phyloP scores from a whole-genome alignment of 2,113 vertebrate genomes.

The Bos taurus region ARS-UCD2.0 NC_037338.1:53685001-53685500 shows the following conservation, averaged over 20 bases:
- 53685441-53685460: too few species aligned
- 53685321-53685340: neutral
- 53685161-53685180: neutral
- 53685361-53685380: neutral
- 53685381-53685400: neutral
- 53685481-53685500: neutral
- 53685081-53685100: neutral
- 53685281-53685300: neutral
- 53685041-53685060: neutral
- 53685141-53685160: neutral
- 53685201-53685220: neutral
- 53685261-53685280: neutral
- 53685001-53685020: neutral
- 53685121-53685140: neutral
- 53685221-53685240: neutral
- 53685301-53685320: neutral
- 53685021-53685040: neutral
- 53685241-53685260: neutral
- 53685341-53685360: neutral
- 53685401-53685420: neutral
- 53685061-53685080: neutral
- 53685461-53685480: neutral
- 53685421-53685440: neutral
- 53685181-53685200: neutral
- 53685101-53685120: neutral